Conservation (phyloP, 2,888 invertebrate species). For the Agonopterix alstromeriana region DNA sequence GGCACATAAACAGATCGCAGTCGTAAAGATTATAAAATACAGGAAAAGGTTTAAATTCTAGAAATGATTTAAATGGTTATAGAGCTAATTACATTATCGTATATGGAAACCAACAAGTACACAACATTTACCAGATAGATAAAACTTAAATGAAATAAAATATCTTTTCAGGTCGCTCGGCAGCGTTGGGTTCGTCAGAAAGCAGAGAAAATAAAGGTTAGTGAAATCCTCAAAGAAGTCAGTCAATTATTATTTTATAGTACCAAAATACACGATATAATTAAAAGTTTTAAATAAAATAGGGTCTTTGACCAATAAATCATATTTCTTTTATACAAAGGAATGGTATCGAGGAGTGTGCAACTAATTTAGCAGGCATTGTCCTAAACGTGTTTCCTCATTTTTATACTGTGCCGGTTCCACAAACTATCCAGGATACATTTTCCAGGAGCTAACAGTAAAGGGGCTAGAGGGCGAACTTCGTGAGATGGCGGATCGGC, state of each 20-base stretch:
- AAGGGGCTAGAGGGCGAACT: constrained; percentile 92
- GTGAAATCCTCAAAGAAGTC: background rate
- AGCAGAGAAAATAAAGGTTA: constrained; percentile 89
- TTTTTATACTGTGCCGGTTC: background rate
- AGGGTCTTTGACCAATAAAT: background rate
- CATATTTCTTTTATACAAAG: background rate
- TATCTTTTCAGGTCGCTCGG: constrained; percentile 52
- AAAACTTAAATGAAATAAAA: background rate
- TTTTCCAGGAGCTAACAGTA: constrained; percentile 83
- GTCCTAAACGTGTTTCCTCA: background rate
- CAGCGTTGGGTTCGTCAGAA: constrained; percentile 90
- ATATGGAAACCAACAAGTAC: too few species aligned
- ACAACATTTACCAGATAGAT: background rate
- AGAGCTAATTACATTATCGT: too few species aligned
- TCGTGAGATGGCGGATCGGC: constrained; percentile 84
- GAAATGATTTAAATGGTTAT: too few species aligned
- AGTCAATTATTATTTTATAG: too few species aligned
- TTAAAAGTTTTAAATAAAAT: too few species aligned
- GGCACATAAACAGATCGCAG: too few species aligned
- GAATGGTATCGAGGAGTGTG: background rate
- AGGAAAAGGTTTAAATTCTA: too few species aligned
- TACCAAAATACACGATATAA: too few species aligned
- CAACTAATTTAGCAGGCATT: background rate
- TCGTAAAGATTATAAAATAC: too few species aligned
- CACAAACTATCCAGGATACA: background rate